A percentile compares a stretch with the other conserved stretches of the same genome.
Conservation (phyloP, 2,888 invertebrate species). For the Incurvaria masculella region DNA sequence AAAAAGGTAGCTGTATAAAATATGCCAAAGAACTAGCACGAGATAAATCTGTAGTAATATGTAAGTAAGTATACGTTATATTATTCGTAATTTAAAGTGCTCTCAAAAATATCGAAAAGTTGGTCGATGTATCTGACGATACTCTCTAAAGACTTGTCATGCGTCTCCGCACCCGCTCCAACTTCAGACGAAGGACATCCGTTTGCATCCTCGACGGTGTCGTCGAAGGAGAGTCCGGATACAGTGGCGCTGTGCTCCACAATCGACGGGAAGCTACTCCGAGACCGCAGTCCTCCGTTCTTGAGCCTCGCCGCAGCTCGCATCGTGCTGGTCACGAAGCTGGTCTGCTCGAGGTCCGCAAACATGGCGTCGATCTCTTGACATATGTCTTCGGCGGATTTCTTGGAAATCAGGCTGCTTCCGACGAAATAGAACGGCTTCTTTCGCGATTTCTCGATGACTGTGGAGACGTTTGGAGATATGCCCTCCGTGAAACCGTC, state of each 20-base stretch:
- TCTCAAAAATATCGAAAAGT: no score
- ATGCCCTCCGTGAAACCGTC: neutral
- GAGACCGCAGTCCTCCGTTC: neutral
- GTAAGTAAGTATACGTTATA: no score
- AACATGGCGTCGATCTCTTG: neutral
- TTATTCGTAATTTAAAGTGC: no score
- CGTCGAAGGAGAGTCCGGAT: neutral
- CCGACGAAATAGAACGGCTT: neutral
- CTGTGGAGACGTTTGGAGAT: neutral
- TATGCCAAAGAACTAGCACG: no score
- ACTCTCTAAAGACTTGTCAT: neutral
- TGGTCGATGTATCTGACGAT: neutral
- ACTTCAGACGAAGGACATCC: no score
- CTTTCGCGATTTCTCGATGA: no score
- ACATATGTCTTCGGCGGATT: neutral
- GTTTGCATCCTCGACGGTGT: neutral
- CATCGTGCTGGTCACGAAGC: neutral
- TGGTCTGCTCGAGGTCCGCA: neutral
- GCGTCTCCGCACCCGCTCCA: no score
- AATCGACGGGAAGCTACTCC: neutral
- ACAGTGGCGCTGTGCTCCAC: neutral
- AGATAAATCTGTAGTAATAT: no score
- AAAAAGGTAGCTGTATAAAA: no score
- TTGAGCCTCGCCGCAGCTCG: neutral
- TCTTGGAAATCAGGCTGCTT: neutral